Percentiles rank a stretch among this genome's conserved stretches.
Conservation (phyloP, 2,888 invertebrate genomes). For the Drosophila barbarae region DNA sequence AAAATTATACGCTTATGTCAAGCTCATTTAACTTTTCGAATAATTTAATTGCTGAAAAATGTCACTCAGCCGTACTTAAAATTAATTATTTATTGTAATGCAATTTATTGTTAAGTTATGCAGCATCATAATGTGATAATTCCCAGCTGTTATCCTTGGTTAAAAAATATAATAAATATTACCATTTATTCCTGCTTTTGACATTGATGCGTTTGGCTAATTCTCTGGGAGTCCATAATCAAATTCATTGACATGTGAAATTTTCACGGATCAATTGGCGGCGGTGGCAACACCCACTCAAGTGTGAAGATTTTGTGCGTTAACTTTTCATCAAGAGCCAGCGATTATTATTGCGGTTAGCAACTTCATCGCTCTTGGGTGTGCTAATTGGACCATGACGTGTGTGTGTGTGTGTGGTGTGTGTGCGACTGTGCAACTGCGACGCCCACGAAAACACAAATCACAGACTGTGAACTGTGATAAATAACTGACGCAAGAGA, state of each 20-base stretch:
- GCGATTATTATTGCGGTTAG: conserved; percentile 39
- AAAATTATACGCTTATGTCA: too few relatives aligned
- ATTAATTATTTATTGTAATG: conserved; percentile 33
- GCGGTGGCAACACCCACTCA: conserved; percentile 36
- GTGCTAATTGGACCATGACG: conserved; percentile 65
- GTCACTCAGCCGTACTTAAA: neutral
- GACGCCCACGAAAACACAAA: conserved; percentile 53
- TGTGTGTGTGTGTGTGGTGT: conserved; percentile 25
- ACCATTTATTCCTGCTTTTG: conserved; percentile 11
- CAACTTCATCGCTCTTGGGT: conserved; percentile 53
- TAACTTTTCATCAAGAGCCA: conserved; percentile 48
- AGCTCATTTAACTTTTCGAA: conserved; percentile 16
- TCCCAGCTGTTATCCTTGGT: neutral
- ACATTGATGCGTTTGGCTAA: conserved; percentile 28
- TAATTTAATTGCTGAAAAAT: conserved; percentile 14
- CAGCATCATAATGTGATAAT: conserved; percentile 13
- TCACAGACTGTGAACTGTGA: conserved; percentile 50
- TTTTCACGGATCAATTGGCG: conserved; percentile 63
- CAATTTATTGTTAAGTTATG: conserved; percentile 15
- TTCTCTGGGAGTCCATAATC: conserved; percentile 29
- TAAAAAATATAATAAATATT: conserved; percentile 26
- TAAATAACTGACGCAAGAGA: conserved; percentile 50
- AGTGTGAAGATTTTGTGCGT: conserved; percentile 59
- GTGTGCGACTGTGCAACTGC: neutral
- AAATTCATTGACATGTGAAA: conserved; percentile 64